Conservation (phyloP, 2,888 invertebrate species). For the Panzeria rudis region DNA sequence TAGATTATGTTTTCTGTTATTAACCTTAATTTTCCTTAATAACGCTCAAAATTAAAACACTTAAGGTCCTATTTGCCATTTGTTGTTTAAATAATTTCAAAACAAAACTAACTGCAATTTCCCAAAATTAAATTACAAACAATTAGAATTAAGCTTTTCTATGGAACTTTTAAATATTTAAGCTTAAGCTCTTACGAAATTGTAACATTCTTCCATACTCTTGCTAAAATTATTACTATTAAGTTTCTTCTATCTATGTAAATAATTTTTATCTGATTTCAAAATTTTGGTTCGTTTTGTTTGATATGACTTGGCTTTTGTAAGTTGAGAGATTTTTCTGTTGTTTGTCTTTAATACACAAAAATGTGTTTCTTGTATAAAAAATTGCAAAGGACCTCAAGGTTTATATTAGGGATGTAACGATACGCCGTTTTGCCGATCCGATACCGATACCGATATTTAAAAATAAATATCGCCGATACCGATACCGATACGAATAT, state of each 20-base stretch:
- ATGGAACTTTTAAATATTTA: constrained; percentile 40
- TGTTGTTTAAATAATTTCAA: constrained; percentile 45
- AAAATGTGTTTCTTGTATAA: constrained; percentile 12
- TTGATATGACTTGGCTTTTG: constrained; percentile 67
- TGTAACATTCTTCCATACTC: constrained; percentile 31
- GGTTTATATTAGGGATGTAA: too few species aligned
- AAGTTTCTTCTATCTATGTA: neutral
- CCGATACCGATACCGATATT: too few species aligned
- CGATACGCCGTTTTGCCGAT: too few species aligned
- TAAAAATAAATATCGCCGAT: too few species aligned
- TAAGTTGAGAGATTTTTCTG: constrained; percentile 58
- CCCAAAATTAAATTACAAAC: constrained; percentile 47
- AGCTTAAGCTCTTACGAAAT: constrained; percentile 45
- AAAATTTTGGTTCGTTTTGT: constrained; percentile 59
- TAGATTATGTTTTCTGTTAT: constrained; percentile 1
- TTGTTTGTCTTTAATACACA: constrained; percentile 1
- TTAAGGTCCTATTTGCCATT: constrained; percentile 71
- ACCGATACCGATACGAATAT: too few species aligned
- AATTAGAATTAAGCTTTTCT: constrained; percentile 56
- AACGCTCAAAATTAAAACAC: constrained; percentile 34
- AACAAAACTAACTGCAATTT: constrained; percentile 47
- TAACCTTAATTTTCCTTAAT: constrained; percentile 29
- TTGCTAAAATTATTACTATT: neutral
- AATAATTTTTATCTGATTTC: constrained; percentile 10
- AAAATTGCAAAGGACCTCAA: constrained; percentile 68